Evolutionary conservation across 2,888 invertebrate genomes (phyloP), one percentile per base, ranked within the genome.

Genomic region (Saturnia japonica): DNA sequence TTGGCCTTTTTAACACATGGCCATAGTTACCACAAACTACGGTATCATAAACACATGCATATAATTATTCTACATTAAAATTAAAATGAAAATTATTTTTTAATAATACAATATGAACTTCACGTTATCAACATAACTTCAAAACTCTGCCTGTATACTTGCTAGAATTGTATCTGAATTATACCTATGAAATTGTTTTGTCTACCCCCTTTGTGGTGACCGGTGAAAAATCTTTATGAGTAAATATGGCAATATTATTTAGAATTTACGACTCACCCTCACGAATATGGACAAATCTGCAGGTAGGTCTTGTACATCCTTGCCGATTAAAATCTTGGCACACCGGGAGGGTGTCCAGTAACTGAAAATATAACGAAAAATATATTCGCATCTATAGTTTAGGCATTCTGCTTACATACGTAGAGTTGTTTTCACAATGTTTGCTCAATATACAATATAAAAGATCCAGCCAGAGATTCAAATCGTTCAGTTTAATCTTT

Each of bases 321-420:
- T 98, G 98, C 95, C 97, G 97, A 97, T 98, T 99, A 99, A 98
- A 99, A 99, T 98, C 99, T 98, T 98, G 98, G 99, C 98, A 99
- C 97, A 98, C 98, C 98, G 97, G 99, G 98, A 98, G 98, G 98
- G 98, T 99, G 98, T 98, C 99, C 98, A 98, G 99, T 98, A 98
- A 99, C 99, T 99, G 97, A 88, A 97, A 97, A 89, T 82, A 91
- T 86, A 89, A 88, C 79, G 86, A 82, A 82, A 78, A 73, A 71
- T 72, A 72, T 74, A 88, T 91, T 84, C 91, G 85, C 86, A 85
- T 85, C 78, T 79, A 79, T 80, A 80, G 82, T 80, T 77, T 76
- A 81, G 72, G 68, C 77, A 70, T 72, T 70, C 72, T 74, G 78
- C 51, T 77, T 75, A 74, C 82, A 86, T 81, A 82, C 86, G 84